Evolutionary conservation across 2,797 vertebrate genomes (phyloP), one percentile per base, ranked within the genome.

Genomic region (Onychomys torridus): DNA sequence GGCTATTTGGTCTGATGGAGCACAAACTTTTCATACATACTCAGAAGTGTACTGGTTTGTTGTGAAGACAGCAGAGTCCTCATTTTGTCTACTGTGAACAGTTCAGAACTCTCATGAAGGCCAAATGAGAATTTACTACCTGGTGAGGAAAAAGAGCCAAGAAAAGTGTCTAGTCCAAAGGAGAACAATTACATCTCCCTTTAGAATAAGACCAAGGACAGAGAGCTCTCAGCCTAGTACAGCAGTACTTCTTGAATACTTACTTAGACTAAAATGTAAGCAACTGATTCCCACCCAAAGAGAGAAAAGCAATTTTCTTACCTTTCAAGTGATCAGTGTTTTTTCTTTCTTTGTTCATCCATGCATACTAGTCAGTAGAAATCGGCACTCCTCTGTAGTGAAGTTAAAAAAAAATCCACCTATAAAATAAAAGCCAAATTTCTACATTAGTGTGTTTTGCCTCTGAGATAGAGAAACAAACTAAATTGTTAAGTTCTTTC

Each of bases 391-490:
- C 46, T 88, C 23, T 69, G 0, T 29, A 52, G 9, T 40, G 6
- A 90, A 81, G 21, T 73, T 43, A 76, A 76, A 21, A 76, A 76
- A 21, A 94, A 87, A 3, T 73, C 57, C 9, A 46, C 2, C 84
- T 86, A 29, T 65, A 84, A 93, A 78, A 76, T 8, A 65, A 46
- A 90, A 94, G 27, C 0, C 3, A 14, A 82, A 91, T 65, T 96
- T 89, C 90, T 40, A 82, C 61, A 89, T 75, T 88, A 79, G 34
- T 12, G 52, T n/a, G 40, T 81, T 67, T 40, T 5, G 77, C 61
- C 69, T 90, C 76, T 46, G 57, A 94, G 59, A 40, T 93, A 65
- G 17, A 79, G 52, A 96, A 82, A 92, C 7, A 94, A 83, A 96
- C 73, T 73, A 89, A 97, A 93, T 13, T 21, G 76, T 83, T 46